Base-by-base conservation (phyloP, 2,113 vertebrate species). In the Podilymbus podiceps region DNA sequence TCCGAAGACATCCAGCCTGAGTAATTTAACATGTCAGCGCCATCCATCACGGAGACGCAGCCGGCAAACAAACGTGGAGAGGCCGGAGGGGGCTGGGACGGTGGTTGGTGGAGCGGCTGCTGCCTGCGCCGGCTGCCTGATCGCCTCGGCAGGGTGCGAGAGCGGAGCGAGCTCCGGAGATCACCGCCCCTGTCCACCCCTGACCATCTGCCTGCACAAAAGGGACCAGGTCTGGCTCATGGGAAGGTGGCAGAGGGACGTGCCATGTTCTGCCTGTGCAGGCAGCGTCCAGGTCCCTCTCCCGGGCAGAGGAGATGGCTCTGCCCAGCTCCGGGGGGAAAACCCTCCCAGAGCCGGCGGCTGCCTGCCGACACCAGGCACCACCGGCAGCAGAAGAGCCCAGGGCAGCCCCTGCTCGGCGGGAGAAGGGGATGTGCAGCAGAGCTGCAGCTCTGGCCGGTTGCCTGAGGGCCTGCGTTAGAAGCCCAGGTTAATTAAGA, bases 1-100 rank as follows among this genome's bases (percentile, higher is more conserved):
- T 67, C 97, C 52, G 81, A 98, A 98, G 98, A 98, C 97, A 97
- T 58, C 93, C 95, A 97, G 97, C 95, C 96, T 92, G 92, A 97
- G 97, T 98, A 98, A 98, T 98, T 97, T 97, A 98, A 98, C 97
- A 84, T 98, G 98, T 98, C 98, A 98, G 98, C 95, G 13, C 97
- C 97, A 98, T 98, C 98, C 98, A 98, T 98, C 98, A 98, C 27
- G 3, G 95, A 3, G 69, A 97, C 25, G 73, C 92, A 91, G 82
- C 76, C 73, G 20, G 88, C 33, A 62, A 90, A 95, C 90, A 68
- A 91, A 96, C 21, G 56, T 55, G 0, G 56, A 62, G 89, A 15
- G 50, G 92, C 87, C 35, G 5, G 59, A 73, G 89, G 76, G 72
- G 91, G 93, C 74, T 91, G 81, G 63, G 81, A 44, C 2, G 12